Evolutionary conservation across 2,113 vertebrate genomes (phyloP).

Genomic region (Gopherus evgoodei): DNA sequence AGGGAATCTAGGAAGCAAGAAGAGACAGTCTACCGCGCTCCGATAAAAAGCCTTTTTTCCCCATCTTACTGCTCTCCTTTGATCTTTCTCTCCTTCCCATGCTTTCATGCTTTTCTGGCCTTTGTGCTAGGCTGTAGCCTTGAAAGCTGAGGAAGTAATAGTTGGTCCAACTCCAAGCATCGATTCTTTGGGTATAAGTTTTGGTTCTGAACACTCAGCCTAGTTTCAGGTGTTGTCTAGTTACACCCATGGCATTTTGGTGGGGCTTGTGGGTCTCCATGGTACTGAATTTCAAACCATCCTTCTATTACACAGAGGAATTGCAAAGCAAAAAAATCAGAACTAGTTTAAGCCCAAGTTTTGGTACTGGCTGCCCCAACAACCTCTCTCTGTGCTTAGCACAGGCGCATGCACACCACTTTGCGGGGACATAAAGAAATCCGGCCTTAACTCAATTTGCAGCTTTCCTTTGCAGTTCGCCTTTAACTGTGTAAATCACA

Average conservation of each 20-base stretch:
- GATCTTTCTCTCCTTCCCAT: neutral
- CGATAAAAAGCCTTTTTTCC: neutral
- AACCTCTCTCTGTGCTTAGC: neutral
- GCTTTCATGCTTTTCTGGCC: neutral
- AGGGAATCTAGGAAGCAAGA: neutral
- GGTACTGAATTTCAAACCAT: neutral
- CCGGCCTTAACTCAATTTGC: neutral
- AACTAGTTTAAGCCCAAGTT: neutral
- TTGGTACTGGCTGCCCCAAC: neutral
- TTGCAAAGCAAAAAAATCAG: neutral
- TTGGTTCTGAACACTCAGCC: neutral
- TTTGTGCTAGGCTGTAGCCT: neutral
- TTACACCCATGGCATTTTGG: neutral
- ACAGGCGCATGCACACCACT: rapidly evolving
- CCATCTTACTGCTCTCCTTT: neutral
- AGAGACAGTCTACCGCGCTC: neutral
- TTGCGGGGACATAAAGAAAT: neutral
- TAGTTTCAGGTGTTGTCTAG: neutral
- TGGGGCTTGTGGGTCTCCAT: neutral
- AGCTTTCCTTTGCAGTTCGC: neutral
- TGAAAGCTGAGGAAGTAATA: neutral
- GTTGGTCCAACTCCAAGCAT: neutral
- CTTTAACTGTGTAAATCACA: neutral
- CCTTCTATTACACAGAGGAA: neutral
- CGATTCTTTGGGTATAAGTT: neutral